Base-by-base conservation (phyloP, 2,888 invertebrate genomes). In the Magallana nippona region DNA sequence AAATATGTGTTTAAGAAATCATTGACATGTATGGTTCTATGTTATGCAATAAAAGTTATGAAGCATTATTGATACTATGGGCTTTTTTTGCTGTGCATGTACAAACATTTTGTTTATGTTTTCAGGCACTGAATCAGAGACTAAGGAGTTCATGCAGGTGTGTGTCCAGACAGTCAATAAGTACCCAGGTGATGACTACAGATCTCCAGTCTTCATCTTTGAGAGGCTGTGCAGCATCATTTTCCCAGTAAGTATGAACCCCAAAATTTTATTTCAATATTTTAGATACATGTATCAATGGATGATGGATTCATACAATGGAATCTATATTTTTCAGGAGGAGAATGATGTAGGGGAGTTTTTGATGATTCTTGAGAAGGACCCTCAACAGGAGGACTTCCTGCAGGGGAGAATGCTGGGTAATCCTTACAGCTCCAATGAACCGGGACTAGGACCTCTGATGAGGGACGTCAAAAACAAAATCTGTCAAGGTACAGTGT, bases 381-480 rank as follows among this genome's bases (percentile, higher is more conserved):
- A 99, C 95, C 97, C 98, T 0, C 99, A 99, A 91, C 99, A 99
- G 92, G 99, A 99, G 95, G 99, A 99, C 95, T 99, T 99, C 95
- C 95, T 99, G 90, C 98, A 98, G 96, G 98, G 98, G 10, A 96
- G 99, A 60, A 99, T 99, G 99, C 95, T 98, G 90, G 99, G 99
- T 81, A 99, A 99, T 95, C 99, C 99, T 0, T 99, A 99, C 95
- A 98, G 98, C 84, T 98, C 98, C 57, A 95, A 96, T 56, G 99
- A 99, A 93, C 96, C 97, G 0, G 99, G 98, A 10, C 96, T 99
- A 91, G 99, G 99, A 0, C 99, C 99, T 0, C 95, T 99, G 15
- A 99, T 99, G 99, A 96, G 99, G 62, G 98, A 99, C 94, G 98
- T 99, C 13, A 99, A 99, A 95, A 99, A 99, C 95, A 99, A 99